phyloP scores from a whole-genome alignment of 2,888 invertebrate species.

The Mythimna lalbum region DNA sequence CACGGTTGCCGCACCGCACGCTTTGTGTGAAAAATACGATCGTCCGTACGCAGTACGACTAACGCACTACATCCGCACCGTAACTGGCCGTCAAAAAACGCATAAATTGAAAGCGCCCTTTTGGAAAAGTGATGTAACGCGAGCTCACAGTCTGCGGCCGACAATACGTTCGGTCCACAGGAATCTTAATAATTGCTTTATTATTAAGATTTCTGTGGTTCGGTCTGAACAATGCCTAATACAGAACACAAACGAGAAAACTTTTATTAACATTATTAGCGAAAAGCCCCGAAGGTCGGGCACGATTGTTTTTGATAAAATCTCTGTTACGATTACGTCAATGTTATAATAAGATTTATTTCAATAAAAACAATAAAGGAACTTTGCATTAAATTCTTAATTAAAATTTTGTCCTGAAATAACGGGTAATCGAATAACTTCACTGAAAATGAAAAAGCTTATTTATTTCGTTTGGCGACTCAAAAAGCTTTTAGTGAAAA shows the following conservation, averaged over 20 bases:
- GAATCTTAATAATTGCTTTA: too few relatives aligned
- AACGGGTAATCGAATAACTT: conserved; percentile 48
- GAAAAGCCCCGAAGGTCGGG: conserved; percentile 14
- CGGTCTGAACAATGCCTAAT: background rate
- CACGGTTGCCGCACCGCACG: too few relatives aligned
- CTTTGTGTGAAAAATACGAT: too few relatives aligned
- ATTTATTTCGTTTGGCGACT: conserved; percentile 29
- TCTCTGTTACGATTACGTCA: conserved; percentile 20
- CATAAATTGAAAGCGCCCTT: too few relatives aligned
- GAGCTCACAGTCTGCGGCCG: too few relatives aligned
- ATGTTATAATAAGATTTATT: conserved; percentile 17
- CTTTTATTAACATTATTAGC: conserved; percentile 70
- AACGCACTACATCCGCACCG: too few relatives aligned
- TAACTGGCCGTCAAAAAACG: too few relatives aligned
- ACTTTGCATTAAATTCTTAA: conserved; percentile 28
- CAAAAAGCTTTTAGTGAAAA: conserved; percentile 44
- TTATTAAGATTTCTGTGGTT: too few relatives aligned
- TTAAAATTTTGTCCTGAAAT: conserved; percentile 40
- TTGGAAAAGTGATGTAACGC: too few relatives aligned
- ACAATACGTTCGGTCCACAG: too few relatives aligned
- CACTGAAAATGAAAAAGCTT: conserved; percentile 36
- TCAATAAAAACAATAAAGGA: conserved; percentile 10
- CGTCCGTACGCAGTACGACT: too few relatives aligned
- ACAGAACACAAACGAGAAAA: conserved; percentile 68
- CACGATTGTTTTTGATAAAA: conserved; percentile 41